Base-by-base conservation (phyloP, 2,797 vertebrate genomes). In the Halcyon badia region DNA sequence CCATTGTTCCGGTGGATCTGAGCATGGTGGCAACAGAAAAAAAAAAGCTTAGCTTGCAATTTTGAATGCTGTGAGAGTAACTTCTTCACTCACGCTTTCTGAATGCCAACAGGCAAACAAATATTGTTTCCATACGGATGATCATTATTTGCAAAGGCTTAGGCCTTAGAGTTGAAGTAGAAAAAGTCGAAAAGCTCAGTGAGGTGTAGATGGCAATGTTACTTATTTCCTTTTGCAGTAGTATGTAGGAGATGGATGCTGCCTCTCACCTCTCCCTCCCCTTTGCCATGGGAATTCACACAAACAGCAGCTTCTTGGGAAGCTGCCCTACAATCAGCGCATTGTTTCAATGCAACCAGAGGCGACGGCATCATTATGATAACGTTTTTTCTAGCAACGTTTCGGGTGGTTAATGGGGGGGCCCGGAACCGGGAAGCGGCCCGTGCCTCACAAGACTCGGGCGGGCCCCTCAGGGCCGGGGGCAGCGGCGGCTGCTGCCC, bases 401-500 rank as follows among this genome's bases (percentile, higher is more conserved):
- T 25, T 25, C 61, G 8, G 39, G 3, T 16, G 3, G 11, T 31
- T n/a, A 19, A 41, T 3, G n/a, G 60, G 41, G 82, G 44, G 49
- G 72, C 79, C 30, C 6, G 82, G 84, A 61, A 73, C 60, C 60
- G 89, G 88, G 65, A 66, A 75, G 48, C 1, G 8, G 35, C 5
- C 61, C 35, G 48, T 11, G 21, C 33, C 84, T 33, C 35, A 31
- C 49, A 6, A 8, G 66, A 82, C 52, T 24, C 35, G 6, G 18
- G 35, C 48, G 26, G 20, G 20, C 31, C n/a, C 21, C 14, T 12
- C 41, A 10, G 22, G 19, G 30, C 12, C 33, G 11, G 49, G 69
- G 87, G 58, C 54, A 56, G 70, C 56, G 83, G 78, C 89, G 79
- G 60, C 52, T 58, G 69, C 83, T 56, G 81, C 80, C 96, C 94